Evolutionary conservation across 2,113 vertebrate species (phyloP).

Genomic region (Falcunculus frontatus): DNA sequence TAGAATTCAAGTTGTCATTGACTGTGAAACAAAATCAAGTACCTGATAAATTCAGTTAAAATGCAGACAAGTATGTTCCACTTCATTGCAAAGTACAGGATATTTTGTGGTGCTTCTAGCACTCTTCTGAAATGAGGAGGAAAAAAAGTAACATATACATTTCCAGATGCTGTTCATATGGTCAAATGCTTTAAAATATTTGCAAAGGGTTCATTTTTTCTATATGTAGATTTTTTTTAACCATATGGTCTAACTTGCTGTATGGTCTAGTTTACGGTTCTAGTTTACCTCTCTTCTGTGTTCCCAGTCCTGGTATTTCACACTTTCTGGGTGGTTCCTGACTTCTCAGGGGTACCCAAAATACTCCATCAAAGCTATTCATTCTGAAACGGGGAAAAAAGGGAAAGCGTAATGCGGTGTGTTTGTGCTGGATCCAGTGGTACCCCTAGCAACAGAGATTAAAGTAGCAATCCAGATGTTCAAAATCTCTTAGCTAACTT

Average conservation of each 20-base stretch:
- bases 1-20: background rate
- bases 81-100: background rate
- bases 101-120: background rate
- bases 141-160: background rate
- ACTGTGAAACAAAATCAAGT: background rate
- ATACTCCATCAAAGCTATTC: background rate
- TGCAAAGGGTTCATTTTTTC: background rate
- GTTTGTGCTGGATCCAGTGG: background rate
- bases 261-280: background rate
- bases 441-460: background rate
- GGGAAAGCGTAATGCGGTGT: background rate
- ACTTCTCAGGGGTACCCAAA: background rate
- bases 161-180: background rate
- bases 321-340: background rate
- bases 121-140: background rate
- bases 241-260: background rate
- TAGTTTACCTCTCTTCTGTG: background rate
- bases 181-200: background rate
- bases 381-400: background rate
- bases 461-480: background rate
- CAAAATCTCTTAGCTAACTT: background rate
- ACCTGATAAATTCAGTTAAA: constrained; percentile 23
- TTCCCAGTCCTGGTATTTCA: background rate
- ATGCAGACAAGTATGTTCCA: background rate
- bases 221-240: background rate